phyloP scores from a whole-genome alignment of 2,113 vertebrate species.

The Salvator merianae region DNA sequence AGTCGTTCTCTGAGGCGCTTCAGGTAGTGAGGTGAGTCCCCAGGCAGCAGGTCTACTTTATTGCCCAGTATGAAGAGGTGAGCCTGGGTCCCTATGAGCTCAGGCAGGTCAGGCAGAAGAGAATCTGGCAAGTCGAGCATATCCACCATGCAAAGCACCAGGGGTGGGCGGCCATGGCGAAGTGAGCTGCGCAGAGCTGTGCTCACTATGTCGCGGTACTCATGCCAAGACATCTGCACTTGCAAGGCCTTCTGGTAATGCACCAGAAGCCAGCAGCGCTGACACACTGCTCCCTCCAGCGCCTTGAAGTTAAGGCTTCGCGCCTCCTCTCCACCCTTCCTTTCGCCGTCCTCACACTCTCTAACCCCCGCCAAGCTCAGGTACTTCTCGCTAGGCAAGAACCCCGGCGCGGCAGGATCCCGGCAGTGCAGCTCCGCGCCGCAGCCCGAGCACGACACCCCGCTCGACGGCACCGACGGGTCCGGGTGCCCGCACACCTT shows the following conservation, averaged over 20 bases:
- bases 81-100: slow-evolving; percentile 57
- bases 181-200: slow-evolving; percentile 44
- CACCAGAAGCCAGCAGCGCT: slow-evolving; percentile 84
- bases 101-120: slow-evolving; percentile 75
- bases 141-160: slow-evolving; percentile 87
- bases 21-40: slow-evolving; percentile 77
- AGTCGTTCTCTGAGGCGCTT: slow-evolving; percentile 75
- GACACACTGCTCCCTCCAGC: slow-evolving; percentile 74
- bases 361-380: slow-evolving; percentile 42
- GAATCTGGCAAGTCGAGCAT: slow-evolving; percentile 86
- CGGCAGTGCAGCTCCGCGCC: slow-evolving; percentile 86
- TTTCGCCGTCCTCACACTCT: not conserved
- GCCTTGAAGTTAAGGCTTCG: slow-evolving; percentile 58
- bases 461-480: slow-evolving; percentile 63
- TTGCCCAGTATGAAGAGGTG: slow-evolving; percentile 86
- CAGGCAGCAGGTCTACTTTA: slow-evolving; percentile 87
- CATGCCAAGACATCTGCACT: slow-evolving; percentile 73
- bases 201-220: slow-evolving; percentile 75
- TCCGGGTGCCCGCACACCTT: slow-evolving; percentile 40
- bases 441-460: slow-evolving; percentile 82
- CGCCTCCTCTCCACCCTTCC: not conserved
- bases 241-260: slow-evolving; percentile 78
- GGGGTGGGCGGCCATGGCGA: slow-evolving; percentile 68
- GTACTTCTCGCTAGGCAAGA: slow-evolving; percentile 84
- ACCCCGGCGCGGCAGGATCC: slow-evolving; percentile 74